Base-by-base conservation (phyloP, 1,140 invertebrate species). In the Polyergus mexicanus region DNA sequence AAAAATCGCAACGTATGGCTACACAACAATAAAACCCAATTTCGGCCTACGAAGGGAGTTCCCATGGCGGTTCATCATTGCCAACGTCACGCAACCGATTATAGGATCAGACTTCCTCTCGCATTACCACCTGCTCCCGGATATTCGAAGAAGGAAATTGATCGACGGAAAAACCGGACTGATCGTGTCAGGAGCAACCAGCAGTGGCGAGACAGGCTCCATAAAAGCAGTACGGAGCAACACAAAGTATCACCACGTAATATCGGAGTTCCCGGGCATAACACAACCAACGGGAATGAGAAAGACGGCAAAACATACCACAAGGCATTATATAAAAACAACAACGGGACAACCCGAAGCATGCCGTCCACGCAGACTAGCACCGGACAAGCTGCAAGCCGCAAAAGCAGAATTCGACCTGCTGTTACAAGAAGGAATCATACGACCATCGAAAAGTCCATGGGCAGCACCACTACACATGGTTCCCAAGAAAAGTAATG, bases 111-210 rank as follows among this genome's bases (percentile, higher is more conserved):
- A 35, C 5, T 83, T 83, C 2, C 6, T 83, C 0, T 5, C 16
- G 1, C 8, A 8, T 41, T 63, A 22, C 10, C n/a, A 47, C 0
- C 11, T 74, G 0, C 8, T 72, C 0, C 28, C 13, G 0, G 47
- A 8, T 13, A 10, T 16, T 3, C 25, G 7, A 0, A 10, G 1
- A 6, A 8, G 1, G 3, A 22, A n/a, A 0, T 0, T 22, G 0
- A 8, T 38, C 3, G 63, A 66, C 1, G 35, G 2, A 11, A 7
- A 11, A 10, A 11, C 19, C 1, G 19, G 7, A 7, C 19, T 66
- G 0, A 41, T 0, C 6, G 25, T 28, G 2, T 7, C 35, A 38
- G 7, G 35, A 6, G 8, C 38, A 10, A 7, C 38, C 6, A 7
- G 38, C 38, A 0, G 10, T 6, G 0, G 0, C 6, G 6, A 41